Evolutionary conservation across 2,113 vertebrate species (phyloP).

Genomic region (Sylvilagus bachmani): DNA sequence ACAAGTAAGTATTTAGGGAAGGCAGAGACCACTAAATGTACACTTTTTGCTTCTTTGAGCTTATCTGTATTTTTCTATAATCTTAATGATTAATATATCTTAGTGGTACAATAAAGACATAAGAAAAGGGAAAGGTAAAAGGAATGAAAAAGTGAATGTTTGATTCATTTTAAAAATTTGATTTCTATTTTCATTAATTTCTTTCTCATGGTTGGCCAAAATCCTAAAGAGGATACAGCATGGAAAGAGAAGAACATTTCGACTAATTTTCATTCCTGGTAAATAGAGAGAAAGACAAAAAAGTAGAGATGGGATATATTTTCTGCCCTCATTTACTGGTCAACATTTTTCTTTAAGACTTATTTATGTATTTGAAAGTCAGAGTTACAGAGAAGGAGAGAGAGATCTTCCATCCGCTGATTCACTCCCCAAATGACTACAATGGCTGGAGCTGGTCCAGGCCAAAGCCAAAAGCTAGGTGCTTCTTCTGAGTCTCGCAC

Average conservation of each 20-base stretch:
- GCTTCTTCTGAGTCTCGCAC: too few relatives aligned
- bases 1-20: neutral
- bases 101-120: neutral
- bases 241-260: conserved; percentile 37
- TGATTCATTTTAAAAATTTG: conserved; percentile 15
- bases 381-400: too few relatives aligned
- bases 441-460: too few relatives aligned
- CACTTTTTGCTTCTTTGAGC: neutral
- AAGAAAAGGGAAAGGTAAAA: neutral
- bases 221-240: conserved; percentile 6
- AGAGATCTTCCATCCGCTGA: too few relatives aligned
- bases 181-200: conserved; percentile 54
- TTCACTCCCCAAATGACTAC: too few relatives aligned
- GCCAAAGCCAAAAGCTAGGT: too few relatives aligned
- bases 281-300: neutral
- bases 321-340: neutral
- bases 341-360: too few relatives aligned
- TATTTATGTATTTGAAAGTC: too few relatives aligned
- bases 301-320: neutral
- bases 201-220: neutral
- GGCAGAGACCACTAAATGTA: neutral
- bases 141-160: neutral
- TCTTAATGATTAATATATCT: conserved; percentile 1
- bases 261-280: neutral
- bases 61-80: conserved; percentile 19